Base-by-base conservation (phyloP, 2,113 vertebrate species). In the Coturnix japonica region DNA sequence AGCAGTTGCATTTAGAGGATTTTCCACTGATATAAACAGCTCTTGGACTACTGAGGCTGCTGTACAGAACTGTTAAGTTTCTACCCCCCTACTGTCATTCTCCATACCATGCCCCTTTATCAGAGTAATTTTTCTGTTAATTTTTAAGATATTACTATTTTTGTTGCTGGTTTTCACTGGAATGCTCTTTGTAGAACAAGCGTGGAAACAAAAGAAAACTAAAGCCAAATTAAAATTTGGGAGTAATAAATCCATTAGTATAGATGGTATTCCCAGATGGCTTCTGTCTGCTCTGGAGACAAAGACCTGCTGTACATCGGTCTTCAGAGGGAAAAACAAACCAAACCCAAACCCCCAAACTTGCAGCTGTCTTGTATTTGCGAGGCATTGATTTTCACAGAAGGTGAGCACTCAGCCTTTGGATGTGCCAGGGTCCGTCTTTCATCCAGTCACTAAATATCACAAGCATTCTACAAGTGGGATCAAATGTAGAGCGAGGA, bases 91-190 rank as follows among this genome's bases (percentile, higher is more conserved):
- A 0, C 54, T 94, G 47, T 89, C 43, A 69, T 59, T 86, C 14
- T 6, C 9, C 71, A 47, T 80, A 80, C 47, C 39, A 92, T 80
- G 23, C 31, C 20, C 72, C 46, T 85, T 69, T 43, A 87, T 76
- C 44, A 84, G 74, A 37, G 16, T 70, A 59, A 81, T 15, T 7
- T 75, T 85, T 33, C 78, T 78, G 41, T 28, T 79, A 82, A 46
- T 85, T 87, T 64, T 12, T 4, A 54, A 92, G 87, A 70, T 69
- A 81, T 12, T 85, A 26, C 30, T 65, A 2, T 39, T 75, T 94
- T 87, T 70, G 8, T 83, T 90, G n/a, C 44, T 63, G 88, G 41
- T 92, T 95, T 87, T 85, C 28, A 54, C 47, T 95, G 89, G 87
- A 89, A 75, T 86, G 60, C 13, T 84, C 56, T 90, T 86, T 41